Evolutionary conservation across 2,113 vertebrate genomes (phyloP).

Genomic region (Gopherus flavomarginatus): DNA sequence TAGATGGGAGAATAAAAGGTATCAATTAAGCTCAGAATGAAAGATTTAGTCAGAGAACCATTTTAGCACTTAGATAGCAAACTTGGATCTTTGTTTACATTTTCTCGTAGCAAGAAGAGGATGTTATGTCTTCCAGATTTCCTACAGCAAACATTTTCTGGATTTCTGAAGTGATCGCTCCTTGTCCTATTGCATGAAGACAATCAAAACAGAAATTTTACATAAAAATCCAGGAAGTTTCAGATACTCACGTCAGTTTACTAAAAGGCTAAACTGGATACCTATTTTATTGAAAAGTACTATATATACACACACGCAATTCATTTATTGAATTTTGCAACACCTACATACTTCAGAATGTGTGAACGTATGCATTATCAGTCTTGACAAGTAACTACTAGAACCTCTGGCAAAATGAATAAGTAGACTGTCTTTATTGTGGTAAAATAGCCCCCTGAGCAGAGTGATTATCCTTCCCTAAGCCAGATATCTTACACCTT

Average conservation of each 20-base stretch:
- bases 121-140: constrained; percentile 67
- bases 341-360: neutral
- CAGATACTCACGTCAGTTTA: neutral
- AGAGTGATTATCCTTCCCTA: neutral
- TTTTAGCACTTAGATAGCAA: constrained; percentile 27
- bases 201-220: neutral
- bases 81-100: constrained; percentile 53
- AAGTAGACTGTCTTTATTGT: neutral
- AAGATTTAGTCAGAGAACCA: constrained; percentile 59
- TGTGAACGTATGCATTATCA: neutral
- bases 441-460: constrained; percentile 11
- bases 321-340: neutral
- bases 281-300: neutral
- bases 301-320: neutral
- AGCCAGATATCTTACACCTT: neutral
- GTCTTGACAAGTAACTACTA: neutral
- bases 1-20: constrained; percentile 9
- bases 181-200: neutral
- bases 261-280: neutral
- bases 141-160: neutral
- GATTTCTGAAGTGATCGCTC: constrained; percentile 1
- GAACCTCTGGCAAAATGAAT: neutral
- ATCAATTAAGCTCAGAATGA: constrained; percentile 43
- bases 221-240: neutral
- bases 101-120: constrained; percentile 48